These are phyloP conservation scores for Rhyzopertha dominica DNA, from an alignment of 1,140 invertebrate species.

Conservation along the genomic window DNA sequence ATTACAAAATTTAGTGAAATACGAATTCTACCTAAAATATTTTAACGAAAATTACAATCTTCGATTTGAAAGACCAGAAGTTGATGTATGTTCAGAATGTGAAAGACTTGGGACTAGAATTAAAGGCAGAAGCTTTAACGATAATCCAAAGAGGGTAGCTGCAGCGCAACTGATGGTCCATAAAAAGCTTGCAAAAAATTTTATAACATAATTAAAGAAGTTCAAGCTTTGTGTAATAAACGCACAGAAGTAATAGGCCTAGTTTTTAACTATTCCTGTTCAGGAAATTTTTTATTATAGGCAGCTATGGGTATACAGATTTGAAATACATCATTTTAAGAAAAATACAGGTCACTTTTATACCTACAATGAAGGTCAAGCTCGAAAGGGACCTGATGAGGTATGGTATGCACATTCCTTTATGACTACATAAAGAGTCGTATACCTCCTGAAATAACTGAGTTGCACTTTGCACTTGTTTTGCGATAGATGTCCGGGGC, in stretches of 20 bases:
- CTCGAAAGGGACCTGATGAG: too few relatives aligned
- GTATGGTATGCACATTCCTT: too few relatives aligned
- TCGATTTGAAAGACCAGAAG: slow-evolving; percentile 32
- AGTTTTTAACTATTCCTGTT: slow-evolving; percentile 32
- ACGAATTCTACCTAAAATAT: slow-evolving; percentile 33
- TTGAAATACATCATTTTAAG: too few relatives aligned
- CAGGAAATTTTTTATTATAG: slow-evolving; percentile 22
- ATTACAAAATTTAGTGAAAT: slow-evolving; percentile 24
- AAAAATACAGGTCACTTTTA: too few relatives aligned
- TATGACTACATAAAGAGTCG: too few relatives aligned
- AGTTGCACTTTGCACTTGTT: too few relatives aligned
- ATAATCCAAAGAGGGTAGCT: slow-evolving; percentile 30
- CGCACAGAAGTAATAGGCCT: slow-evolving; percentile 22
- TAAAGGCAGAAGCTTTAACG: slow-evolving; percentile 4
- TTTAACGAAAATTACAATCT: slow-evolving; percentile 33
- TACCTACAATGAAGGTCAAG: too few relatives aligned
- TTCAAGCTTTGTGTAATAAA: slow-evolving; percentile 20
- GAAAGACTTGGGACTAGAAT: slow-evolving; percentile 16
- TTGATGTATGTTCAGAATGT: slow-evolving; percentile 33
- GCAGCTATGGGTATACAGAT: too few relatives aligned
- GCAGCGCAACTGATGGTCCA: slow-evolving; percentile 23
- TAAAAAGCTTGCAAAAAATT: slow-evolving; percentile 32
- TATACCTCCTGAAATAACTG: too few relatives aligned
- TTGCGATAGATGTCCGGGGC: too few relatives aligned
- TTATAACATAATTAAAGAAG: slow-evolving; percentile 28